phyloP scores from a whole-genome alignment of 2,113 vertebrate species.

The Lontra canadensis region DNA sequence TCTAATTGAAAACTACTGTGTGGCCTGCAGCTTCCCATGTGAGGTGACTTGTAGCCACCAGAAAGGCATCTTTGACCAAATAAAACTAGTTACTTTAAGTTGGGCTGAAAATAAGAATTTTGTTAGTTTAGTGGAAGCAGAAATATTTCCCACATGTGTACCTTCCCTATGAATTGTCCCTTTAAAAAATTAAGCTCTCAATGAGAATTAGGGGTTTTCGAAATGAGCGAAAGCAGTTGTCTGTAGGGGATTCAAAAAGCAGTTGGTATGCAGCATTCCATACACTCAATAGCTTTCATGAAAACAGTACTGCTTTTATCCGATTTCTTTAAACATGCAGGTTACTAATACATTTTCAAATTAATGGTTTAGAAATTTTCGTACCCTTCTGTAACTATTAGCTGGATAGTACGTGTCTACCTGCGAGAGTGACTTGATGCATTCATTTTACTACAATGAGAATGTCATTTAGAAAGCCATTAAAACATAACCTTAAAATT shows the following conservation, averaged over 20 bases:
- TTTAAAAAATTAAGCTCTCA: slow-evolving; percentile 73
- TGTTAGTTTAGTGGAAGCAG: slow-evolving; percentile 60
- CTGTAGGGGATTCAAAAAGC: slow-evolving; percentile 68
- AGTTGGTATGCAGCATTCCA: slow-evolving; percentile 67
- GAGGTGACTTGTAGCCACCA: not conserved
- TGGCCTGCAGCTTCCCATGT: not conserved
- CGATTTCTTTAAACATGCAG: slow-evolving; percentile 72
- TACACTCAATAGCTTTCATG: slow-evolving; percentile 70
- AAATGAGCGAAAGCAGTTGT: slow-evolving; percentile 73
- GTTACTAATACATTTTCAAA: slow-evolving; percentile 78
- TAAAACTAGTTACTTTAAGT: not conserved
- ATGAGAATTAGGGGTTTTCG: slow-evolving; percentile 72
- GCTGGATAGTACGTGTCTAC: slow-evolving; percentile 74
- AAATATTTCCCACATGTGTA: slow-evolving; percentile 52
- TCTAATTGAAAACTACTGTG: not conserved
- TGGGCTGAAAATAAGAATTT: slow-evolving; percentile 1
- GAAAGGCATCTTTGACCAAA: not conserved
- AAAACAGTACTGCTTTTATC: slow-evolving; percentile 72
- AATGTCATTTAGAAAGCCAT: slow-evolving; percentile 77
- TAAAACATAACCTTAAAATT: slow-evolving; percentile 81
- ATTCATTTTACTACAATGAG: slow-evolving; percentile 54
- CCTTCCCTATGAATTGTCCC: slow-evolving; percentile 33
- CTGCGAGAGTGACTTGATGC: slow-evolving; percentile 67
- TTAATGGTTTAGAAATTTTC: slow-evolving; percentile 63
- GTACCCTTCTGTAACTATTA: slow-evolving; percentile 55